Evolutionary conservation across 2,888 invertebrate species (phyloP).

Genomic region (Drosophila limbata): DNA sequence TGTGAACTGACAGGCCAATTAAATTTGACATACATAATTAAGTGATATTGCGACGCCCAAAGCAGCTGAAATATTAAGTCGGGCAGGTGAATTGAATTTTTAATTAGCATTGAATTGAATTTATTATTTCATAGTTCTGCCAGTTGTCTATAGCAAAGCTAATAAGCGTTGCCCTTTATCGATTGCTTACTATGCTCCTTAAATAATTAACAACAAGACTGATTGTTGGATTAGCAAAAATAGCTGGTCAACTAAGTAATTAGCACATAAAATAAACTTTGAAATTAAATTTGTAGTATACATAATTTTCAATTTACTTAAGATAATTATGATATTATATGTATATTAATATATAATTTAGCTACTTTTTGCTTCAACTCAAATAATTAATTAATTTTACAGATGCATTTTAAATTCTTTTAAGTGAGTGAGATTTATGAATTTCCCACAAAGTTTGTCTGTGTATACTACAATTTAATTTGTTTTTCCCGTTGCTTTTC

Average conservation of each 20-base stretch:
- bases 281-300: not conserved
- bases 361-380: not conserved
- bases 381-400: not conserved
- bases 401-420: not conserved
- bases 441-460: not conserved
- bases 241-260: not conserved
- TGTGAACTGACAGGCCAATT: conserved; percentile 75
- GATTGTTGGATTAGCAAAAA: not conserved
- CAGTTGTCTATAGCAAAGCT: conserved; percentile 7
- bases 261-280: not conserved
- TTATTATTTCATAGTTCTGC: conserved; percentile 24
- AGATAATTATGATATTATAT: no score
- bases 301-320: not conserved
- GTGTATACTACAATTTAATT: not conserved
- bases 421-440: not conserved
- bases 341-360: not conserved
- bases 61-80: conserved; percentile 53
- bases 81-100: conserved; percentile 64
- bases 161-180: conserved; percentile 16
- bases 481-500: not conserved
- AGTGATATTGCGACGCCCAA: conserved; percentile 48
- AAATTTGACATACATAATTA: conserved; percentile 78
- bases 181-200: conserved; percentile 12
- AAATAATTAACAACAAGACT: conserved; percentile 10
- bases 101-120: conserved; percentile 57